phyloP scores from a whole-genome alignment of 1,140 invertebrate species.

The Halictus rubicundus region DNA sequence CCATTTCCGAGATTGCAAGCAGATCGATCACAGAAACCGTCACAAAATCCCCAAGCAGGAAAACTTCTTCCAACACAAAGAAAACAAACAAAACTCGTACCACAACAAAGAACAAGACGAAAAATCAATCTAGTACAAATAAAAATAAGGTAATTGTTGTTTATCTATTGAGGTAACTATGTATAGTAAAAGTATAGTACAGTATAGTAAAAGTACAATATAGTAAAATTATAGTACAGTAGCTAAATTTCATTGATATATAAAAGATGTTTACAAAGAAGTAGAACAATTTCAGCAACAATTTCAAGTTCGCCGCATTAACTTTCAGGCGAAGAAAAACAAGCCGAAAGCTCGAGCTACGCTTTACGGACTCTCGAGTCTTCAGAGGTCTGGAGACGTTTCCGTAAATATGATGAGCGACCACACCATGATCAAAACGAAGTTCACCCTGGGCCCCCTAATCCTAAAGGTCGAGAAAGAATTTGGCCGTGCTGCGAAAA shows the following conservation, averaged over 20 bases:
- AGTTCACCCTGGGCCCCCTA: slow-evolving; percentile 89
- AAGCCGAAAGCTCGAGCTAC: slow-evolving; percentile 87
- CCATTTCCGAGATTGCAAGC: background rate
- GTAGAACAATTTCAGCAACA: background rate
- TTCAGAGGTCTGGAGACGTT: slow-evolving; percentile 89
- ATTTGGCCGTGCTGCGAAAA: slow-evolving; percentile 88
- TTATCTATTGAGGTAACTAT: no score
- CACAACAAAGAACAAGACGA: slow-evolving; percentile 75
- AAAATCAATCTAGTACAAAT: slow-evolving; percentile 56
- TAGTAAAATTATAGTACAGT: no score
- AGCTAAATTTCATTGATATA: no score
- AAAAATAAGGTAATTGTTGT: slow-evolving; percentile 54
- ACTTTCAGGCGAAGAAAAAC: slow-evolving; percentile 73
- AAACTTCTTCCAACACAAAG: slow-evolving; percentile 51
- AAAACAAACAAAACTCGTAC: slow-evolving; percentile 79
- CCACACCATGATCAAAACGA: slow-evolving; percentile 90
- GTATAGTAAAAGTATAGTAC: no score
- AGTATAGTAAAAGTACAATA: no score
- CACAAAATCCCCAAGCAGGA: slow-evolving; percentile 7
- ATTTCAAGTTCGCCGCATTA: background rate
- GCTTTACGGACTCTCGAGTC: slow-evolving; percentile 87
- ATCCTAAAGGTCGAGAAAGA: slow-evolving; percentile 91
- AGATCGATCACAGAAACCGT: slow-evolving; percentile 13
- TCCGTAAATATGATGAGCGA: slow-evolving; percentile 88
- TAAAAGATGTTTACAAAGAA: background rate